Evolutionary conservation across 2,888 invertebrate species (phyloP).

Genomic region (Diabrotica balteata): DNA sequence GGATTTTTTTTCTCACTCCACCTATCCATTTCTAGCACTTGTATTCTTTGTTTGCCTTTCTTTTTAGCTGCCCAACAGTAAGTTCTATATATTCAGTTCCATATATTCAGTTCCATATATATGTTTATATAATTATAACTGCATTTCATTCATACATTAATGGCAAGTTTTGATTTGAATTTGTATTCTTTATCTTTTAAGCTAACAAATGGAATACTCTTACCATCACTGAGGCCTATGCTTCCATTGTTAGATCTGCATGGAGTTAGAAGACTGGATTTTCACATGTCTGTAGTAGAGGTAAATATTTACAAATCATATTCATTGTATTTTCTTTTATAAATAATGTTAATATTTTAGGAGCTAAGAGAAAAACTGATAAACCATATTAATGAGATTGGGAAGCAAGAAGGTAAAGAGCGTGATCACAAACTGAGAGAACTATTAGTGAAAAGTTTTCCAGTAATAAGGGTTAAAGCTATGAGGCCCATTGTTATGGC

Average conservation of each 20-base stretch:
- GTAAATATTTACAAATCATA: conserved; percentile 56
- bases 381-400: conserved; percentile 83
- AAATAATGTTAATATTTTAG: conserved; percentile 46
- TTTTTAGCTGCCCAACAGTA: no score
- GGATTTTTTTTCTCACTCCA: no score
- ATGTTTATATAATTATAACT: no score
- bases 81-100: no score
- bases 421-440: conserved; percentile 88
- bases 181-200: not conserved
- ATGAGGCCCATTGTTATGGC: conserved; percentile 94
- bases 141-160: no score
- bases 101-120: no score
- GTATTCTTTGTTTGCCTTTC: no score
- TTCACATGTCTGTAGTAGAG: conserved; percentile 92
- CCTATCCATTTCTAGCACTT: no score
- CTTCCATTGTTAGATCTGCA: conserved; percentile 93
- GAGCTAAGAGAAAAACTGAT: conserved; percentile 76
- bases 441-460: conserved; percentile 89
- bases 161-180: conserved; percentile 1
- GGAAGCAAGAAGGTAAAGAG: conserved; percentile 73
- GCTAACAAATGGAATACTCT: conserved; percentile 88
- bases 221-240: conserved; percentile 94
- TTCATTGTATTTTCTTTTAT: no score
- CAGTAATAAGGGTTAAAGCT: conserved; percentile 89
- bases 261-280: conserved; percentile 90